Evolutionary conservation across 2,888 invertebrate species (phyloP).

Genomic region (Steinernema scapterisci): DNA sequence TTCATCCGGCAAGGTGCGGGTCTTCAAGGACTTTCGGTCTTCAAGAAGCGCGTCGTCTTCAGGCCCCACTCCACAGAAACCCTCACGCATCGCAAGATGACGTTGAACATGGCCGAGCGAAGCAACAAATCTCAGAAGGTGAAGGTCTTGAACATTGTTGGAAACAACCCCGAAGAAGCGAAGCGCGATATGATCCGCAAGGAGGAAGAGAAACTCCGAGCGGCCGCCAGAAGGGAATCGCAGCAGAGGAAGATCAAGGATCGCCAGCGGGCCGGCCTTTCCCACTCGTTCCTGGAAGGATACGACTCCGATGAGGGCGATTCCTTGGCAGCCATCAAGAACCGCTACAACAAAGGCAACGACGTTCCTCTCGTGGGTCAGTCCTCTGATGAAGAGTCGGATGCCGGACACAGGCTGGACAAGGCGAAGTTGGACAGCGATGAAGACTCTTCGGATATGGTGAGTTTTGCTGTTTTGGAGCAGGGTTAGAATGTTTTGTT

Average conservation of each 20-base stretch:
- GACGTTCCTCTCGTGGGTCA: background rate
- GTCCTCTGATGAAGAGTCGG: conserved; percentile 13
- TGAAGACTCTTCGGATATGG: conserved; percentile 26
- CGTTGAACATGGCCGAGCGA: conserved; percentile 91
- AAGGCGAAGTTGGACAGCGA: conserved; percentile 35
- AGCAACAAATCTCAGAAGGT: conserved; percentile 91
- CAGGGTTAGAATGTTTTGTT: background rate
- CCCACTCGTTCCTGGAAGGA: conserved; percentile 58
- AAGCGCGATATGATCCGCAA: conserved; percentile 73
- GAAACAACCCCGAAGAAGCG: conserved; percentile 90
- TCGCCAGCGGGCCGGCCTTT: conserved; percentile 70
- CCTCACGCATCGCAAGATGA: conserved; percentile 98
- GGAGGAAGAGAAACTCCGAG: conserved; percentile 92
- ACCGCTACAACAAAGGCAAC: conserved; percentile 35
- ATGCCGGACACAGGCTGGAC: conserved; percentile 24
- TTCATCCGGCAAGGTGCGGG: conserved; percentile 81
- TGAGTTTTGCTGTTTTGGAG: background rate
- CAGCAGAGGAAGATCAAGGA: conserved; percentile 74
- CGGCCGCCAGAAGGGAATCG: conserved; percentile 79
- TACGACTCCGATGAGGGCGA: conserved; percentile 42
- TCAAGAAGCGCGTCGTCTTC: conserved; percentile 93
- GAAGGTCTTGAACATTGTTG: conserved; percentile 91
- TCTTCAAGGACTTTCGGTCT: conserved; percentile 90
- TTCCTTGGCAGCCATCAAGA: conserved; percentile 45
- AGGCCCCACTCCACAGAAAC: conserved; percentile 98